A percentile compares a stretch with the other conserved stretches of the same genome.
These are phyloP conservation scores for Synanthedon formicaeformis DNA, from an alignment of 2,888 invertebrate genomes.

Conservation along the genomic window DNA sequence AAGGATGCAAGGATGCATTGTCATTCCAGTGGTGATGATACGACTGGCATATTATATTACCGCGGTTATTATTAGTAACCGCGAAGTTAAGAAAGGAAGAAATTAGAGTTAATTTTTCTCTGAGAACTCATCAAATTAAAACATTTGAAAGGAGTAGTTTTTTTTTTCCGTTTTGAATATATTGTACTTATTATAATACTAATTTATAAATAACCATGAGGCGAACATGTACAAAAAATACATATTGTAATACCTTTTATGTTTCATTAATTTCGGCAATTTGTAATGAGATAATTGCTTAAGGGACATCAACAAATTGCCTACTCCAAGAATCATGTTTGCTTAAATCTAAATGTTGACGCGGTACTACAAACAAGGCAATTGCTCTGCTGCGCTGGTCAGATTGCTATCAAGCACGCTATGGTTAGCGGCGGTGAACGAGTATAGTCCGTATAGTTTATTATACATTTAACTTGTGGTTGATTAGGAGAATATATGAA, in stretches of 20 bases:
- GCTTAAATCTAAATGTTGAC: conserved; percentile 3
- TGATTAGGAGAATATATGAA: too few relatives aligned
- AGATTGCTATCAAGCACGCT: conserved; percentile 50
- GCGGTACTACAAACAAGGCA: conserved; percentile 55
- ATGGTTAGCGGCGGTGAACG: conserved; percentile 19
- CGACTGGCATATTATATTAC: conserved; percentile 23
- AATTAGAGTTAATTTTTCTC: neutral
- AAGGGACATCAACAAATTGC: conserved; percentile 3
- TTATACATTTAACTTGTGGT: too few relatives aligned
- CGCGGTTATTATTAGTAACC: too few relatives aligned
- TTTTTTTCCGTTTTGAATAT: too few relatives aligned
- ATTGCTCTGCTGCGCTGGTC: conserved; percentile 46
- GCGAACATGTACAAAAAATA: too few relatives aligned
- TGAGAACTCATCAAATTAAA: conserved; percentile 5
- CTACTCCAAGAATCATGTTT: conserved; percentile 8
- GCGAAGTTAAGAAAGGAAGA: conserved; percentile 14
- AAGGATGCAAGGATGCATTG: conserved; percentile 35
- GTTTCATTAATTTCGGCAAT: too few relatives aligned
- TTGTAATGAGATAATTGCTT: too few relatives aligned
- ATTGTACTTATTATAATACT: too few relatives aligned
- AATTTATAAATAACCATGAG: too few relatives aligned
- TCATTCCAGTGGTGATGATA: conserved; percentile 29
- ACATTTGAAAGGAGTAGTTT: too few relatives aligned
- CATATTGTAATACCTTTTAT: too few relatives aligned
- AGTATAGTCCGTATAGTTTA: neutral